Base-by-base conservation (phyloP, 2,113 vertebrate species). In the Callaeas wilsoni region DNA sequence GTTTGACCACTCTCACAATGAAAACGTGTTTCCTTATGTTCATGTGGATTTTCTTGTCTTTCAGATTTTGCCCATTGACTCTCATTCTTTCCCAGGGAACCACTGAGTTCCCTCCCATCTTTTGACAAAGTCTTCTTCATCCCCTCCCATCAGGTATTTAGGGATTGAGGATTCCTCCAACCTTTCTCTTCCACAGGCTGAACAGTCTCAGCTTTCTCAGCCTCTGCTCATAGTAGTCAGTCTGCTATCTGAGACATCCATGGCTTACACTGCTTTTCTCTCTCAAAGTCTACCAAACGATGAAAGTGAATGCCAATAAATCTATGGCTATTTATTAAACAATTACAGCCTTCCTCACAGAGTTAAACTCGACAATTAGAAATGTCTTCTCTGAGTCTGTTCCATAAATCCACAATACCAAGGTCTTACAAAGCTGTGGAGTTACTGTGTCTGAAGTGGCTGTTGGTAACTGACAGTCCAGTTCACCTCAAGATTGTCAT, bases 21-120 rank as follows among this genome's bases (percentile, higher is more conserved):
- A 50, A 39, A 47, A 23, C 0, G 0, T 10, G 5, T 37, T 84
- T 74, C 33, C 22, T 74, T 67, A 13, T 0, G 3, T 52, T 65
- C 3, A 1, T 0, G 0, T 30, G 12, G 47, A 60, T 33, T 56
- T 89, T 47, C 16, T 30, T 39, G 26, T 37, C 10, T 33, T 69
- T 49, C 22, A 23, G 8, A 37, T 69, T 63, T 49, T 33, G 12
- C 27, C 26, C 10, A 7, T 29, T 9, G 5, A 56, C 18, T 74
- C 8, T 35, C 6, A 13, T 2, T 16, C 17, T 47, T 41, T 32
- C 19, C 22, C 23, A 37, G 27, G 27, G 49, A 63, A 25, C 18
- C 15, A 13, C 18, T 33, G 64, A 56, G 13, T 63, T 63, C 35
- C 10, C 15, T 77, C 10, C 6, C 42, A 25, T 70, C 42, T 77